Evolutionary conservation across 2,113 vertebrate genomes (phyloP), one percentile per base, ranked within the genome.

Genomic region (Myotis brandtii): DNA sequence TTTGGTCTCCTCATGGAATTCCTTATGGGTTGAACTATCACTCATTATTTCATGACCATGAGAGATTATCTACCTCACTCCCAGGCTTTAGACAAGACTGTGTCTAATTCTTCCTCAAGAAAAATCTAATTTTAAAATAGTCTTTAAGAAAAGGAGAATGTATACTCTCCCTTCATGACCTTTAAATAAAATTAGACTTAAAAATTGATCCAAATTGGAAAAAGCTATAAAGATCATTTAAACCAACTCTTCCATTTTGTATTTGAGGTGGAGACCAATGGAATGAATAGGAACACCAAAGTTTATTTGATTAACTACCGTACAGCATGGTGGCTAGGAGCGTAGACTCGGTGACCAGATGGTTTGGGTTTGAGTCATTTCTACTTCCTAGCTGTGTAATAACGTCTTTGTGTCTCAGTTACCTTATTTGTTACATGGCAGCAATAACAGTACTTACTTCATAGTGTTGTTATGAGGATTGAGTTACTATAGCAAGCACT

Each of bases 101-200:
- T 50, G 17, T 54, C 50, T 76, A 70, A 66, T 79, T 32, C 20
- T 79, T 85, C 32, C 23, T 75, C 48, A 67, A 73, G 64, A 91
- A 91, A 67, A 66, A 75, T 75, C 54, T 85, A 37, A 52, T 37
- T 91, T 95, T 25, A 91, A 95, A 91, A 85, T 59, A 84, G 46
- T 93, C 77, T 50, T 93, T 27, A 13, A 66, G 62, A 43, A 77
- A 88, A 80, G 34, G 17, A 18, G 27, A 64, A 43, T n/a, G 11
- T 75, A 9, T 27, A 64, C 10, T 54, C 48, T 73, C 30, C 83
- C 25, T 62, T 59, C 83, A 54, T 40, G 37, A 90, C 34, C 25
- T 75, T 89, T 75, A 75, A 79, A 59, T 87, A 91, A 84, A 93
- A 50, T 66, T 20, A 87, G 54, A 43, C 25, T 62, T 12, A n/a